Evolutionary conservation across 2,113 vertebrate genomes (phyloP).

Genomic region (Solea senegalensis): DNA sequence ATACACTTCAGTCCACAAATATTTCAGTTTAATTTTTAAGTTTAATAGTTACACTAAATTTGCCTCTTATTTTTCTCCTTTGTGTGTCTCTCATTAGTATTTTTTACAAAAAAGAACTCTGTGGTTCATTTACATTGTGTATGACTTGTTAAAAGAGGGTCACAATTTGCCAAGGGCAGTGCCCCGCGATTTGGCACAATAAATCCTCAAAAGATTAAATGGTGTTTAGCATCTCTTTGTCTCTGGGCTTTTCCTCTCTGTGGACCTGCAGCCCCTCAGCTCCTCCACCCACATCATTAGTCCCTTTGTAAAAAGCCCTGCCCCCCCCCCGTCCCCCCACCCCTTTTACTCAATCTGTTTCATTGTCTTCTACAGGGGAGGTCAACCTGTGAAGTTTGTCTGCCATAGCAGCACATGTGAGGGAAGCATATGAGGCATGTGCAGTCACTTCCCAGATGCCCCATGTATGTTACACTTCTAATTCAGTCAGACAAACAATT

Average conservation of each 20-base stretch:
- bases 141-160: constrained; percentile 42
- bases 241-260: constrained; percentile 48
- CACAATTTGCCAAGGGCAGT: constrained; percentile 55
- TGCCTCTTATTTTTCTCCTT: too few relatives aligned
- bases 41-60: too few relatives aligned
- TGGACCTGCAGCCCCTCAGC: constrained; percentile 26
- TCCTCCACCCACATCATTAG: constrained; percentile 55
- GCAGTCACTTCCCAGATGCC: background rate
- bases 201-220: constrained; percentile 39
- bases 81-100: constrained; percentile 3
- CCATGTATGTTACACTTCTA: background rate
- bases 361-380: constrained; percentile 41
- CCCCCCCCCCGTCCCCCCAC: constrained; percentile 3
- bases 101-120: constrained; percentile 6
- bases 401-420: constrained; percentile 13
- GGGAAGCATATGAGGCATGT: background rate
- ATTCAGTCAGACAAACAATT: background rate
- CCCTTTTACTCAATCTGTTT: constrained; percentile 9
- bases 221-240: constrained; percentile 70
- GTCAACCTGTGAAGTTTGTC: constrained; percentile 54
- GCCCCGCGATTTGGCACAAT: constrained; percentile 16
- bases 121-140: constrained; percentile 42
- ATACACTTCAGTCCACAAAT: too few relatives aligned
- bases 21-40: too few relatives aligned
- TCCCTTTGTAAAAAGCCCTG: constrained; percentile 25